Percentiles rank a stretch among this genome's conserved stretches.
phyloP scores from a whole-genome alignment of 2,113 vertebrate species.

The Lanius ludovicianus region DNA sequence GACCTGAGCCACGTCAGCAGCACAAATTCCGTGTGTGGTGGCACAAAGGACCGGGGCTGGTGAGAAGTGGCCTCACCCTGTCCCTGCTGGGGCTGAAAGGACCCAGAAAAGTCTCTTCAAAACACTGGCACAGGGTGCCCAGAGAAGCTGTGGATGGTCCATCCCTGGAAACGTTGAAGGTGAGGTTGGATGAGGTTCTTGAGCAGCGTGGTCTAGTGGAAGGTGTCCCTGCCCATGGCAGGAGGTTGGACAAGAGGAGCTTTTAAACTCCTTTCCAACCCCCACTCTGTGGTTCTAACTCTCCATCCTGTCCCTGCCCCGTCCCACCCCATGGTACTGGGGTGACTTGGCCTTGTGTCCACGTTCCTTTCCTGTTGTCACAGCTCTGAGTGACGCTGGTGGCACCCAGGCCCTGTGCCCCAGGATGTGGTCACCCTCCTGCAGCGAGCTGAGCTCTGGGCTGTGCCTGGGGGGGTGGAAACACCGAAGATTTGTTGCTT shows the following conservation, averaged over 20 bases:
- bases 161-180: neutral
- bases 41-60: rapidly evolving
- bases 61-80: neutral
- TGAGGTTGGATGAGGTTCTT: neutral
- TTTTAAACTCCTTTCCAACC: neutral
- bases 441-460: neutral
- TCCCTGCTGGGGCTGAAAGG: neutral
- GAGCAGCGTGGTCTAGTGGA: too few species aligned
- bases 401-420: rapidly evolving
- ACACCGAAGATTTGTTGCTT: neutral
- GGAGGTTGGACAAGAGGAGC: neutral
- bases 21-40: neutral
- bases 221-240: neutral
- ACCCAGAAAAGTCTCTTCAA: neutral
- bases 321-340: rapidly evolving
- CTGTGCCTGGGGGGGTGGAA: neutral
- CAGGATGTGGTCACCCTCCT: slow-evolving; percentile 5
- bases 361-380: neutral
- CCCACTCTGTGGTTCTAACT: neutral
- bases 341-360: rapidly evolving
- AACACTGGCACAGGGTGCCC: neutral
- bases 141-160: neutral
- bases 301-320: neutral
- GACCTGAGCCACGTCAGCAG: rapidly evolving
- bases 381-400: neutral